Evolutionary conservation across 2,888 invertebrate genomes (phyloP), one percentile per base, ranked within the genome.

Genomic region (Agrochola macilenta): DNA sequence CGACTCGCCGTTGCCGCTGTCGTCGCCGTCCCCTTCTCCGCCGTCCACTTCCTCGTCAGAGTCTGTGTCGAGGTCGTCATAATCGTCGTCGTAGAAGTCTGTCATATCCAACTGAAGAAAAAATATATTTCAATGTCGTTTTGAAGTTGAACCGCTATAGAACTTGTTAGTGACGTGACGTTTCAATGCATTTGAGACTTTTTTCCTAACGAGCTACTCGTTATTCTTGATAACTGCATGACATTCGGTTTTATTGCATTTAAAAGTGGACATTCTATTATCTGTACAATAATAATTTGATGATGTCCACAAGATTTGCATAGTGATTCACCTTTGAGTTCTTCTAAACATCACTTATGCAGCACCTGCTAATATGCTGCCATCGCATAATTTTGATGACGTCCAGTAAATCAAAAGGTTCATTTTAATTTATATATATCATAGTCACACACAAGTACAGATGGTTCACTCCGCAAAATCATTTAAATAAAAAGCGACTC

Each of bases 31-130:
- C 58, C 98, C 98, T 73, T 97, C 98, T 74, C 97, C 98, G 75
- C 97, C 98, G 82, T 97, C 97, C 88, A 98, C 97, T 90, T 98
- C 97, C 92, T 97, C 95, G 82, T 96, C 96, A 0, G 95, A 97
- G 91, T 98, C 98, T 4, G 98, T 97, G 90, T 98, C 98, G 85
- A 99, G 97, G 93, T 99, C 99, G 92, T 99, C 99, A 93, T 99
- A 99, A 93, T 99, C 99, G 93, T 99, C 99, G 92, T 99, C 99
- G 97, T 99, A 99, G 96, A 99, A 99, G 95, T 99, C 99, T 87
- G 99, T 98, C 98, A 99, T 98, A 94, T 99, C 99, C 88, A 98
- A 96, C 95, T 97, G 97, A 92, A 74, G 74, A 72, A 72, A n/a
- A 52, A 20, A 17, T 46, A 68, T n/a, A 30, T n/a, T n/a, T n/a